Base-by-base conservation (phyloP, 2,888 invertebrate genomes). In the Callyntrura guangdongensis region DNA sequence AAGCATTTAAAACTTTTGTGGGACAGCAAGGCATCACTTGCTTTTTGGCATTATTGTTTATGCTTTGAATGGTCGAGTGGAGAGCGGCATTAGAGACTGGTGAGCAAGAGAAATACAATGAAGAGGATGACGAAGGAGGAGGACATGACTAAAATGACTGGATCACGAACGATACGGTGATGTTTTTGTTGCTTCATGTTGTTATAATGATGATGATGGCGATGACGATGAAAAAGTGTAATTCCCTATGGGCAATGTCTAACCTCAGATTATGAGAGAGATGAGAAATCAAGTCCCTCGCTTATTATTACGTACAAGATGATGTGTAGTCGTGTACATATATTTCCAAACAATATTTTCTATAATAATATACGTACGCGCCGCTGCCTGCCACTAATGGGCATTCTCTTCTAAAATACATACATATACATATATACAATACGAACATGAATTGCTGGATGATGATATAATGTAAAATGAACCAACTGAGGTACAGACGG, bases 161-260 rank as follows among this genome's bases (percentile, higher is more conserved):
- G 90, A 90, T 90, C 90, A 90, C 90, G 90, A 90, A 56, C 36
- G 59, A 72, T 72, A 61, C 56, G 86, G 22, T 69, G 85, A 85
- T 89, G 84, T 61, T 87, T 53, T 61, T 90, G 90, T 85, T 85
- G 82, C 90, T 82, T 90, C 90, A 86, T 86, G 86, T 69, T 86
- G 79, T 56, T 90, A 85, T 36, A 36, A 36, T 36, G 36, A 90
- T 90, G 86, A 86, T 89, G 90, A 86, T 69, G 90, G 59, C n/a
- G 90, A 84, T 72, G 79, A 82, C 47, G 69, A 84, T 59, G 69
- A 89, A 77, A 77, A 56, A 86, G 82, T 61, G 86, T 86, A 83
- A 91, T 83, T 91, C 90, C 90, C 90, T 91, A 91, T 86, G 90
- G 90, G 90, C 90, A 91, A 90, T 90, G 83, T 89, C 81, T 85